Evolutionary conservation across 2,113 vertebrate species (phyloP).

Genomic region (Pachyramphus minor): DNA sequence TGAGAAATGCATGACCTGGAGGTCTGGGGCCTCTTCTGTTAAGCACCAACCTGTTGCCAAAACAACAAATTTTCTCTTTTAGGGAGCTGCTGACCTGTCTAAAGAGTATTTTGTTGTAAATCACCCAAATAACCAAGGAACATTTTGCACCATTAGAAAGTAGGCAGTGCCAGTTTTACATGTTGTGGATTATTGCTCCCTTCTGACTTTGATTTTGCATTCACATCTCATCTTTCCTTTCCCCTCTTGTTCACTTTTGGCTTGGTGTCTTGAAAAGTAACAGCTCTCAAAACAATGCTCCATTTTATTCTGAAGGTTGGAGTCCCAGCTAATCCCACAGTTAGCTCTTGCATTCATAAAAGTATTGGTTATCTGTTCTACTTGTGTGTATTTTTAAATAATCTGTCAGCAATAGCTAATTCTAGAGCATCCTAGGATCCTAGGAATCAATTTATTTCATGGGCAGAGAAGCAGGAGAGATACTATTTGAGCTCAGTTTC

Average conservation of each 20-base stretch:
- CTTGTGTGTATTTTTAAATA: neutral
- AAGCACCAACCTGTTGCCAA: neutral
- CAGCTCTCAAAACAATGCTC: neutral
- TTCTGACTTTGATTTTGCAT: neutral
- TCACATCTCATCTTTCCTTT: neutral
- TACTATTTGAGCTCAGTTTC: neutral
- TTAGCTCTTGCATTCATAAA: neutral
- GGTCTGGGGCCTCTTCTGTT: neutral
- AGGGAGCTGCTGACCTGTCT: neutral
- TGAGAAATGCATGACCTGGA: constrained; percentile 3
- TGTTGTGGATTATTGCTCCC: neutral
- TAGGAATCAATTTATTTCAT: neutral
- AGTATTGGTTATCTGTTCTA: neutral
- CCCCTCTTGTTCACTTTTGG: neutral
- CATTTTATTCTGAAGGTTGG: neutral
- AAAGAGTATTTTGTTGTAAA: neutral
- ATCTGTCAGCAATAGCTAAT: neutral
- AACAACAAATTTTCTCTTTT: neutral
- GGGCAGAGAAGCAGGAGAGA: neutral
- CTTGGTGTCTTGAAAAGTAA: neutral
- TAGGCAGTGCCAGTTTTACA: neutral
- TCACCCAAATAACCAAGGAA: neutral
- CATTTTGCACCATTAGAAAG: neutral
- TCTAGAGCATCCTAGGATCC: neutral
- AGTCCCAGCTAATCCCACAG: neutral